phyloP scores from a whole-genome alignment of 2,888 invertebrate species.

The Cephus rjabovi region DNA sequence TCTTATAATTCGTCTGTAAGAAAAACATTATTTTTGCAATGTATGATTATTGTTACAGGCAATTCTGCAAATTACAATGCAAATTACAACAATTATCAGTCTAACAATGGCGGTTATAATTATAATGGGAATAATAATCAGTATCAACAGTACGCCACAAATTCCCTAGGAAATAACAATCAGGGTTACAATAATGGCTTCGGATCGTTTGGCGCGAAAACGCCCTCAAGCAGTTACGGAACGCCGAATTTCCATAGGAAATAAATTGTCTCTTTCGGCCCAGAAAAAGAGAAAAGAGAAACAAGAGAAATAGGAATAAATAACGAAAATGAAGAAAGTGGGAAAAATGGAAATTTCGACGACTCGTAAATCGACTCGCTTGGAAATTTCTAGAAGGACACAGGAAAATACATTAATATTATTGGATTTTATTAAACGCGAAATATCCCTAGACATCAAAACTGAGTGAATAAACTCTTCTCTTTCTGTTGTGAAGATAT shows the following conservation, averaged over 20 bases:
- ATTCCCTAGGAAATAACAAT: constrained; percentile 21
- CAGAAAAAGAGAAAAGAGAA: neutral
- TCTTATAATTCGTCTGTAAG: too few relatives aligned
- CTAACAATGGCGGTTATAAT: neutral
- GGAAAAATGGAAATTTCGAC: too few relatives aligned
- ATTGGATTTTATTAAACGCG: too few relatives aligned
- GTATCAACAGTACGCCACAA: neutral
- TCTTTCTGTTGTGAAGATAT: too few relatives aligned
- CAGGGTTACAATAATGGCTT: constrained; percentile 32
- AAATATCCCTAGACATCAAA: too few relatives aligned
- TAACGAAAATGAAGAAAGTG: too few relatives aligned
- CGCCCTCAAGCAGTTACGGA: constrained; percentile 52
- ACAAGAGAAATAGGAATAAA: too few relatives aligned
- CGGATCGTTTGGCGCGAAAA: constrained; percentile 43
- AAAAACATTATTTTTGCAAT: too few relatives aligned
- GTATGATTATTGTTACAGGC: constrained; percentile 30
- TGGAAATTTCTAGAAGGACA: too few relatives aligned
- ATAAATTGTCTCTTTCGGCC: neutral
- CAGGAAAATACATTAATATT: too few relatives aligned
- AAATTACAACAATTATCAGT: constrained; percentile 40
- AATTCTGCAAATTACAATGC: constrained; percentile 53
- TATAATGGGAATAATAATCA: neutral
- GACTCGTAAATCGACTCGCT: too few relatives aligned
- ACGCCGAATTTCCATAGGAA: constrained; percentile 49
- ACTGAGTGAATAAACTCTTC: too few relatives aligned